Conservation (phyloP, 2,888 invertebrate species). For the Eupithecia abbreviata region DNA sequence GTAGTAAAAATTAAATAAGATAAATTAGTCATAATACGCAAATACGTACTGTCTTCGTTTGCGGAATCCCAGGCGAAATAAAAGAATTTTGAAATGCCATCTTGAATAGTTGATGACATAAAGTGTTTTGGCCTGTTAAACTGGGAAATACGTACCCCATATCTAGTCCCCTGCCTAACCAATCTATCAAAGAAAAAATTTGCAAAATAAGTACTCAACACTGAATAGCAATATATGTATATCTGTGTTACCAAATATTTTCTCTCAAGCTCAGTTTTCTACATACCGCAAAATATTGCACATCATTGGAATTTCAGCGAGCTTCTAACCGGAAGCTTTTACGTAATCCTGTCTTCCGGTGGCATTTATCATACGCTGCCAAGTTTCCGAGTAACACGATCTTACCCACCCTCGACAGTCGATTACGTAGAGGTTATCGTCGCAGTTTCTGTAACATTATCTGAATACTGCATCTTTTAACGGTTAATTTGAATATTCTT, state of each 20-base stretch:
- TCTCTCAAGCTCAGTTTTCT: background rate
- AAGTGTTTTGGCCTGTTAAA: background rate
- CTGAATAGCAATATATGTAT: background rate
- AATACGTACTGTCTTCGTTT: background rate
- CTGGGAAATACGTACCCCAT: background rate
- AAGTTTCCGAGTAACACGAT: conserved; percentile 42
- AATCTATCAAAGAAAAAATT: too few species aligned
- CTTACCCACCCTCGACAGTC: conserved; percentile 24
- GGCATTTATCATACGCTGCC: conserved; percentile 35
- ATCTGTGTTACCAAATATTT: background rate
- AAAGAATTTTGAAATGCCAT: too few species aligned
- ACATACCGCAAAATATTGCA: background rate
- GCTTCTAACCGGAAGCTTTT: background rate
- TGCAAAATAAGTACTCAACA: background rate
- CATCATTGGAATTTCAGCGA: background rate
- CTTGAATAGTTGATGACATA: too few species aligned
- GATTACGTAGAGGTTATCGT: conserved; percentile 9
- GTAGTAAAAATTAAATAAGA: background rate
- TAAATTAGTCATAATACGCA: background rate
- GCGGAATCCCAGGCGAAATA: background rate
- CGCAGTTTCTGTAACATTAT: background rate
- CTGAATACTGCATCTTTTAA: background rate
- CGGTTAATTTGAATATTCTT: background rate
- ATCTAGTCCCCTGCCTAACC: background rate
- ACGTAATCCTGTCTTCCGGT: conserved; percentile 8